Base-by-base conservation (phyloP, 2,888 invertebrate species). In the Digitonthophagus gazella region DNA sequence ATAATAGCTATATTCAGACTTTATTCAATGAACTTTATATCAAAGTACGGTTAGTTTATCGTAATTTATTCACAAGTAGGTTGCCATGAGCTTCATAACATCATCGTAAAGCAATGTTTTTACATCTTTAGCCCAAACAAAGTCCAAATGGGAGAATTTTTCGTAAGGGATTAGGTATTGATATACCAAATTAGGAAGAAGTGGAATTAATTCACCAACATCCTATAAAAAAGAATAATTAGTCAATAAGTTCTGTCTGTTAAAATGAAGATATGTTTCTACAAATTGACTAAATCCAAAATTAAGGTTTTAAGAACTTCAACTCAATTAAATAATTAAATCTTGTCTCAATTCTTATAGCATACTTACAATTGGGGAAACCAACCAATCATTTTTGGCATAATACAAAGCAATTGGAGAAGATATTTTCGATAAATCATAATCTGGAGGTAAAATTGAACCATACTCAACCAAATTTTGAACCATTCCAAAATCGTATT, bases 61-160 rank as follows among this genome's bases (percentile, higher is more conserved):
- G 11, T 5, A n/a, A n/a, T 44, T 44, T 11, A 44, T 61, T 61
- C 61, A 61, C 61, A 61, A 61, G 19, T 61, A 61, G 61, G 4
- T 61, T n/a, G 15, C 18, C 61, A 61, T 61, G n/a, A 61, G 61
- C 20, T 61, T 61, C 61, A 61, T 8, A 20, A 61, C 61, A 16
- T 61, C 61, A 8, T 61, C 61, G 18, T 61, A 18, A 18, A 61
- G 19, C 16, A 61, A 19, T 4, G 16, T 61, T 18, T 61, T 61
- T 14, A 86, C 87, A 76, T 89, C 84, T n/a, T 86, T 86, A 6
- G 86, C 91, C 86, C 88, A 90, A 69, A 89, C 80, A 77, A 90
- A 91, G 77, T 91, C 91, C 69, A 91, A 76, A 78, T 91, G 91
- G 77, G 87, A 90, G 75, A 90, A 91, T 2, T 80, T 80, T 1